Evolutionary conservation across 2,797 vertebrate genomes (phyloP), one percentile per base, ranked within the genome.

Genomic region (Morelia viridis): DNA sequence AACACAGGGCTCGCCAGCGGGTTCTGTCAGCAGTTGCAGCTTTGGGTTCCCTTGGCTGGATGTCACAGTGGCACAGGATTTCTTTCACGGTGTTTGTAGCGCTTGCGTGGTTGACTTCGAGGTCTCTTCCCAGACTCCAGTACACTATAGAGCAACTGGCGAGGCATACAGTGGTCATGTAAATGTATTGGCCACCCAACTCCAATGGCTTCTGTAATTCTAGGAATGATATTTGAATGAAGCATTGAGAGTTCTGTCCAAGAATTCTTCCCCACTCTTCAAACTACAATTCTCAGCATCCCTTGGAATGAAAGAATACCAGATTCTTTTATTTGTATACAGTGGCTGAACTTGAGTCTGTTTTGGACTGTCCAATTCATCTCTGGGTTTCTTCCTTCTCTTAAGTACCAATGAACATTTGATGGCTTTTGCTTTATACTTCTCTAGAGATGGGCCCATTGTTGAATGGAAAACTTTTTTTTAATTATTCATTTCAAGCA

Each of bases 401-500:
- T 93, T 90, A 80, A 92, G 65, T 90, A 41, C 46, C 13, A 87
- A 13, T 26, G 22, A 80, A 35, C 53, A 88, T 87, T 76, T 92
- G 93, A 93, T 86, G 92, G 92, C 91, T 92, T 28, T 87, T 53
- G 64, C 85, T 68, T 19, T 88, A 85, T 86, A 92, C 85, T 83
- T 46, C 17, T 53, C 17, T 58, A 28, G 46, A 92, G 0, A 26
- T n/a, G 53, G 91, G 61, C 80, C 92, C 92, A 91, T 94, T 90
- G 91, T 93, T 85, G 80, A 89, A 13, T 61, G 53, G 60, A 94
- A 58, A 94, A 95, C 89, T 80, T 90, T 46, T 76, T 56, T 91
- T 85, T 68, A 1, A 35, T 35, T 35, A 35, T 35, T 35, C 35
- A 85, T 71, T 95, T 85, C 91, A 95, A 71, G 88, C 31, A 85